A percentile compares a stretch with the other conserved stretches of the same genome.
Conservation (phyloP, 1,140 invertebrate genomes). For the Eumeta japonica region DNA sequence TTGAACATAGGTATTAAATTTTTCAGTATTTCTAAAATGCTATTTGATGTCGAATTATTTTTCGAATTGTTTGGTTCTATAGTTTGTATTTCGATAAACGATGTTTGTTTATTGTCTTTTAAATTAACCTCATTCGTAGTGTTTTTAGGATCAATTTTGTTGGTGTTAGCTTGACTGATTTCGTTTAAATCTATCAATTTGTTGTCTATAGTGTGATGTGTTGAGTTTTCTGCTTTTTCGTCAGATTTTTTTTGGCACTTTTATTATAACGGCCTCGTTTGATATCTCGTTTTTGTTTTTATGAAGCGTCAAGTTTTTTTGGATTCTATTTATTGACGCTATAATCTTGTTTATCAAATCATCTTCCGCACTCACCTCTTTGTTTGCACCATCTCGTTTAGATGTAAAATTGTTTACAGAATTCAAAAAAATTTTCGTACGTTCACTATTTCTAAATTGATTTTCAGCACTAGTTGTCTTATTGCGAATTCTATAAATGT, state of each 20-base stretch:
- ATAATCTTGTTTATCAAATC: conserved; percentile 43
- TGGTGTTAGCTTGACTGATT: conserved; percentile 23
- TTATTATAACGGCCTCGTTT: conserved; percentile 42
- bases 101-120: conserved; percentile 9
- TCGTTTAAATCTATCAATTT: conserved; percentile 11
- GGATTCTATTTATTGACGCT: conserved; percentile 45
- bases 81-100: conserved; percentile 41
- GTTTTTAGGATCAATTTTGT: conserved; percentile 39
- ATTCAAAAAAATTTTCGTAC: conserved; percentile 28
- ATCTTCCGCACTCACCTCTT: conserved; percentile 26
- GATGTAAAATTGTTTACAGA: too few species aligned
- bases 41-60: conserved; percentile 26
- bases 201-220: too few species aligned
- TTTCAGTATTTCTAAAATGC: conserved; percentile 43
- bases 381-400: conserved; percentile 21
- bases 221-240: conserved; percentile 9
- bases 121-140: conserved; percentile 19
- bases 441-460: conserved; percentile 21
- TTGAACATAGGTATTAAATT: conserved; percentile 46
- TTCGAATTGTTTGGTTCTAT: conserved; percentile 40
- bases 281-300: conserved; percentile 16
- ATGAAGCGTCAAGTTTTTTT: conserved; percentile 31
- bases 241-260: conserved; percentile 16
- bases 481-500: conserved; percentile 43
- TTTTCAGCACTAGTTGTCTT: conserved; percentile 18